These are phyloP conservation scores for Pelvicachromis taeniatus DNA, from an alignment of 2,113 vertebrate genomes.

Conservation along the genomic window DNA sequence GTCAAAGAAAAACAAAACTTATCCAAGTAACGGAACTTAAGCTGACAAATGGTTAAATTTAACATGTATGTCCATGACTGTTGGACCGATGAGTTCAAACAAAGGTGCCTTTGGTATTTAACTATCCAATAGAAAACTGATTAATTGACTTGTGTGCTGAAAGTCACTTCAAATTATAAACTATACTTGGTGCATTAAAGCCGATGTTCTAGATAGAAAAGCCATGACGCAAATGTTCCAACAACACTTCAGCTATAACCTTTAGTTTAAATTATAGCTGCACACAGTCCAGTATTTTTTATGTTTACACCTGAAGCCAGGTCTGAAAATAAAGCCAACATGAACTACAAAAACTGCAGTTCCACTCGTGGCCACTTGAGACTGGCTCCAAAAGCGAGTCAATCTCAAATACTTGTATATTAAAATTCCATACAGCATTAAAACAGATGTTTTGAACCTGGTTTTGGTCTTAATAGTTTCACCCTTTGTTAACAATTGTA, in stretches of 20 bases:
- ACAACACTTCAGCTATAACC: neutral
- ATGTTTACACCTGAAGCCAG: accelerated
- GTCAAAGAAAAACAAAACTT: neutral
- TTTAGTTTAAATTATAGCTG: neutral
- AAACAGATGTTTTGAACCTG: neutral
- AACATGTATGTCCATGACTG: neutral
- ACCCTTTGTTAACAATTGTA: accelerated
- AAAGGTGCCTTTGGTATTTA: accelerated
- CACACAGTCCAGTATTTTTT: neutral
- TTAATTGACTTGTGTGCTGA: neutral
- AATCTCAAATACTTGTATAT: accelerated
- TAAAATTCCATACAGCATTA: accelerated
- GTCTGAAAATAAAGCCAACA: accelerated
- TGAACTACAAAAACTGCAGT: neutral
- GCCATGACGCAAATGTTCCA: neutral
- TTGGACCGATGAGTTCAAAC: neutral
- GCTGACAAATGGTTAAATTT: neutral
- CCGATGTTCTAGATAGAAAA: neutral
- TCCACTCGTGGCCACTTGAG: neutral
- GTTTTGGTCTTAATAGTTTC: neutral
- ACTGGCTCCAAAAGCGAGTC: neutral
- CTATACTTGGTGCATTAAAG: neutral
- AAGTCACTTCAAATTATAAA: neutral
- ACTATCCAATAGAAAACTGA: neutral
- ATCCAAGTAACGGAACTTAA: neutral